phyloP scores from a whole-genome alignment of 37 sponge, comb jelly and placozoan species.

The Chondrilla cf. caribensis region DNA sequence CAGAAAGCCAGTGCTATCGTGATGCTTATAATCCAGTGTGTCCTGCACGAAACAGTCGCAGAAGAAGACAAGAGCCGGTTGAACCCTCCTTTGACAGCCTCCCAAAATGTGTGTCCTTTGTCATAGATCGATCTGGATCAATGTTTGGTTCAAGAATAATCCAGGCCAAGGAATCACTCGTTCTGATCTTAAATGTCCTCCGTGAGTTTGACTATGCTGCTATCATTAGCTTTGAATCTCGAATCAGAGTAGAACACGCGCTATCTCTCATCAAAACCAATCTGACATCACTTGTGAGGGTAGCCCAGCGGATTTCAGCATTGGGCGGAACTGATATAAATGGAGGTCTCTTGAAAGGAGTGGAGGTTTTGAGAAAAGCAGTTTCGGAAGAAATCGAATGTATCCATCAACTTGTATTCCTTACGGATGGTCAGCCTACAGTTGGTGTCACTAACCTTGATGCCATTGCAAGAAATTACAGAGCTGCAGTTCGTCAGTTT shows the following conservation, averaged over 20 bases:
- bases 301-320: background rate
- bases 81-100: background rate
- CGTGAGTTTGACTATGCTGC: background rate
- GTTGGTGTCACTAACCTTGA: background rate
- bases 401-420: slow-evolving; percentile 1
- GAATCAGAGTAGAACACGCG: background rate
- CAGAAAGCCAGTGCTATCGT: background rate
- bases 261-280: background rate
- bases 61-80: background rate
- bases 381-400: background rate
- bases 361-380: background rate
- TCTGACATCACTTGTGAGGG: background rate
- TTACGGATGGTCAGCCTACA: slow-evolving; percentile 10
- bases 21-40: background rate
- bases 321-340: background rate
- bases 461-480: background rate
- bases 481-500: background rate
- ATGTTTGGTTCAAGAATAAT: slow-evolving; percentile 13
- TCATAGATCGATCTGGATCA: slow-evolving; percentile 12
- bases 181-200: background rate
- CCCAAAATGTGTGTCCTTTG: slow-evolving; percentile 9
- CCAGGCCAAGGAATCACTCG: slow-evolving; percentile 1
- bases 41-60: background rate
- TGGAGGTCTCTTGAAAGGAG: background rate
- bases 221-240: background rate